Conservation (phyloP, 1,140 invertebrate species). For the Holotrichia oblita region DNA sequence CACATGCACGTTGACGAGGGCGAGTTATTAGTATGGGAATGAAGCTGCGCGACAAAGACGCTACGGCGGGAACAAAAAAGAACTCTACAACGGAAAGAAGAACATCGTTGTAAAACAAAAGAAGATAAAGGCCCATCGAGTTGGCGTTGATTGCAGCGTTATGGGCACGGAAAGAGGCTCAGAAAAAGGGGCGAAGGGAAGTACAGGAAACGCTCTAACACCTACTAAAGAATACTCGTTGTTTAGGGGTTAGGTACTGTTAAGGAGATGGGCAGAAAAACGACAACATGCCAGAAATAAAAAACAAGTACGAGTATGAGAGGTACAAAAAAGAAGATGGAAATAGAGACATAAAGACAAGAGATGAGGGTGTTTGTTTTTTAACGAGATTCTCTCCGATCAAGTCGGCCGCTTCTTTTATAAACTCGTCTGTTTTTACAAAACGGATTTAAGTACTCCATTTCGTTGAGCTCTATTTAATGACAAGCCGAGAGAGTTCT, state of each 20-base stretch:
- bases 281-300: constrained; percentile 18
- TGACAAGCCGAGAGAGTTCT: constrained; percentile 42
- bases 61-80: constrained; percentile 50
- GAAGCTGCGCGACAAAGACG: constrained; percentile 39
- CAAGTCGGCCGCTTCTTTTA: constrained; percentile 49
- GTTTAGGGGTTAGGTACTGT: constrained; percentile 33
- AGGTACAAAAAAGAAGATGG: constrained; percentile 46
- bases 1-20: constrained; percentile 47
- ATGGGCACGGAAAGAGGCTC: constrained; percentile 41
- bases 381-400: constrained; percentile 57
- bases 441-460: constrained; percentile 48
- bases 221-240: constrained; percentile 54
- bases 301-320: background rate
- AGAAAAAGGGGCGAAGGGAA: constrained; percentile 42
- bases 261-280: constrained; percentile 31
- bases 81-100: constrained; percentile 46
- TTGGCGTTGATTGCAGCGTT: constrained; percentile 55
- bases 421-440: constrained; percentile 50
- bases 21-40: constrained; percentile 47
- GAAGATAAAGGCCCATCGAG: constrained; percentile 51
- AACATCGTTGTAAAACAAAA: constrained; percentile 48
- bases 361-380: constrained; percentile 55
- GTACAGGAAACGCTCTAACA: constrained; percentile 52
- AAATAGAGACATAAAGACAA: constrained; percentile 51
- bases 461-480: constrained; percentile 53